These are phyloP conservation scores for Parasteatoda lunata DNA, from an alignment of 2,888 invertebrate species.

Conservation along the genomic window DNA sequence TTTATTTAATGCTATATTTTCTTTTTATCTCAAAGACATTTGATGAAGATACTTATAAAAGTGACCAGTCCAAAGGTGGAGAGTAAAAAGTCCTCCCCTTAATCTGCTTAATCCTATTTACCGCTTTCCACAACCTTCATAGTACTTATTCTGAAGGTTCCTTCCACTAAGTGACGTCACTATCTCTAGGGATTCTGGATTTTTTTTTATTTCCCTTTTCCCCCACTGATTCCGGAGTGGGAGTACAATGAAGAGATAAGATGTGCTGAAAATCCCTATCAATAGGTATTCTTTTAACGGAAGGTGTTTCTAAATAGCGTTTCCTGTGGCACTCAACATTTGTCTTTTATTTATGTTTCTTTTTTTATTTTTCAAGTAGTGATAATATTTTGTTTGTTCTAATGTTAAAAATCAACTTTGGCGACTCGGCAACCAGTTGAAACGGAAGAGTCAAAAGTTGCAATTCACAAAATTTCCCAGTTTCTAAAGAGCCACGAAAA, in stretches of 20 bases:
- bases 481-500: too few relatives aligned
- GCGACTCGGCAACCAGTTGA: too few relatives aligned
- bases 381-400: too few relatives aligned
- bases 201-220: background rate
- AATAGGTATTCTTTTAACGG: background rate
- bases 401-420: too few relatives aligned
- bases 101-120: constrained; percentile 57
- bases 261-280: constrained; percentile 7
- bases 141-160: constrained; percentile 31
- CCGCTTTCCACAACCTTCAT: constrained; percentile 22
- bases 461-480: too few relatives aligned
- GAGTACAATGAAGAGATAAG: background rate
- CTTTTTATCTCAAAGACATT: too few relatives aligned
- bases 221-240: constrained; percentile 2
- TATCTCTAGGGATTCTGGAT: constrained; percentile 11
- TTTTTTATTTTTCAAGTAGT: too few relatives aligned
- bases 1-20: too few relatives aligned
- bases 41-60: too few relatives aligned
- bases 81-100: constrained; percentile 9
- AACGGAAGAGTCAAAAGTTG: too few relatives aligned
- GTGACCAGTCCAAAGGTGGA: background rate
- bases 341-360: too few relatives aligned
- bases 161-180: constrained; percentile 18
- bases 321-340: background rate
- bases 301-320: background rate